Base-by-base conservation (phyloP, 2,888 invertebrate genomes). In the Cryptocephalus primarius region DNA sequence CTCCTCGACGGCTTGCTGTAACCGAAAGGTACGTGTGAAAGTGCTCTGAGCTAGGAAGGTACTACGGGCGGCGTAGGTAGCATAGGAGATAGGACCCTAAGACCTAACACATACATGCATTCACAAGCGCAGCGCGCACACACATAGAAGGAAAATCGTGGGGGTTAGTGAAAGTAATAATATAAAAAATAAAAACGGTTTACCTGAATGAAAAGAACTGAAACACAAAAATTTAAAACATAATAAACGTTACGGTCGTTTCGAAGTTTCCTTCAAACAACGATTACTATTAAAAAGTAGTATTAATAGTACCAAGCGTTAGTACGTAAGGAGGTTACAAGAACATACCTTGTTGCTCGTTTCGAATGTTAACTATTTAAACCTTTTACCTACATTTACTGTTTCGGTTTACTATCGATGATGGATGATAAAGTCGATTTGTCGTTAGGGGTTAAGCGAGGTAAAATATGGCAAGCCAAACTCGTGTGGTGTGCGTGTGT, bases 1-100 rank as follows among this genome's bases (percentile, higher is more conserved):
- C 70, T 93, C 93, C 73, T 92, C 88, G 60, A 92, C 88, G 64
- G 92, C 92, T 88, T 91, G 90, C 93, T 93, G 78, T 56, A 79
- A 74, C 64, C 22, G 22, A 22, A 22, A 22, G 6, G 3, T 36
- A 4, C 6, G 6, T 36, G 3, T 36, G 12, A 36, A 36, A 36
- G 43, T 42, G 33, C 44, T 36, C 22, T 22, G 6, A 22, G 22
- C 2, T 22, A 22, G n/a, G n/a, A 22, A 2, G 22, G 22, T 22
- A 22, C 22, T 22, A 22, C 22, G 6, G 22, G 22, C 22, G 6
- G 22, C 22, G 22, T 22, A 22, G 22, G 22, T 22, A 22, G 22
- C 22, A 6, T 22, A 22, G 22, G 2, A 22, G 22, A 22, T 42
- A 34, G 36, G 49, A 55, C 66, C 66, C 64, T 67, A 63, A 58